phyloP scores from a whole-genome alignment of 2,113 vertebrate species.

The Gopherus flavomarginatus region DNA sequence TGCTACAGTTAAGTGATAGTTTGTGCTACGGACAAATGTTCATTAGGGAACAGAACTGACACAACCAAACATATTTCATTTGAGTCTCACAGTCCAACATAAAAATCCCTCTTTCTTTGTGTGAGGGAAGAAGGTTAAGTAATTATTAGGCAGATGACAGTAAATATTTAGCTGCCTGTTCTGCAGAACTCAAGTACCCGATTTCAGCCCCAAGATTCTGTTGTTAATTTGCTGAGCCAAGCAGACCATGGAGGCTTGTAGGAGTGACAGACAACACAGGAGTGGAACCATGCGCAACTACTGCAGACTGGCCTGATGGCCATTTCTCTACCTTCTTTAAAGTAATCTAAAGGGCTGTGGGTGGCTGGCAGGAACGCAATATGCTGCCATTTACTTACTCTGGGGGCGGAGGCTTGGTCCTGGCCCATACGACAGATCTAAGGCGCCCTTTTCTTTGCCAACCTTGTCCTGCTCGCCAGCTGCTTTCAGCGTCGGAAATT shows the following conservation, averaged over 20 bases:
- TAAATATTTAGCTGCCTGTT: neutral
- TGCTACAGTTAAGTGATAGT: constrained; percentile 2
- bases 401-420: constrained; percentile 99
- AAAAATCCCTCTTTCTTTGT: no score
- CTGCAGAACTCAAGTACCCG: neutral
- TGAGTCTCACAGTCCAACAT: neutral
- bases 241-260: fast-evolving
- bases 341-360: neutral
- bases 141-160: neutral
- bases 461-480: constrained; percentile 99
- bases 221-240: neutral
- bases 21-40: neutral
- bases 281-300: neutral
- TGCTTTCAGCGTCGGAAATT: constrained; percentile 99
- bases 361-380: neutral
- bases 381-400: constrained; percentile 82
- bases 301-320: neutral
- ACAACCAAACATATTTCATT: neutral
- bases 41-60: neutral
- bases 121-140: neutral
- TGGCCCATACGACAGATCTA: constrained; percentile 99
- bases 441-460: constrained; percentile 99
- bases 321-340: neutral
- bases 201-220: fast-evolving
- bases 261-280: fast-evolving